phyloP scores from a whole-genome alignment of 2,797 vertebrate genomes.

The Spinibarbus caldwelli region DNA sequence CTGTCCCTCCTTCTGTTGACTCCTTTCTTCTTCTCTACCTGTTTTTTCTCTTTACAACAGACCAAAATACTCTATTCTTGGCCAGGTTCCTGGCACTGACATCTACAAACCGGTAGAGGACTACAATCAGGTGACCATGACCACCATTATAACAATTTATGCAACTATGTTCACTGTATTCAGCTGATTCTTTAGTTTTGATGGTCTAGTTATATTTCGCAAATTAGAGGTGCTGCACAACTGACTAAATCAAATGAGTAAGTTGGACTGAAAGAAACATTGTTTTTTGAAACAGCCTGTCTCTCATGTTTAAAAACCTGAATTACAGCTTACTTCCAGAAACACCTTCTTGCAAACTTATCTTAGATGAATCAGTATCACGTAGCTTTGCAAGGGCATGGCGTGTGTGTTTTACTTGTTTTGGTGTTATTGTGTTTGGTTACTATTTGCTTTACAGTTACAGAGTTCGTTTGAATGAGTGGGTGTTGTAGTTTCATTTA shows the following conservation, averaged over 20 bases:
- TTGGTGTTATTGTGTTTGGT: background rate
- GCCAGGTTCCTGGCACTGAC: slow-evolving; percentile 83
- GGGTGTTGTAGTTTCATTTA: background rate
- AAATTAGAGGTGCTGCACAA: background rate
- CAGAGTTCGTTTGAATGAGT: background rate
- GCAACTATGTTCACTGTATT: background rate
- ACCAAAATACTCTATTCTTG: slow-evolving; percentile 89
- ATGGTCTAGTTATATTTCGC: background rate
- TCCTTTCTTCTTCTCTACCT: slow-evolving; percentile 1
- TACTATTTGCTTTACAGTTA: background rate
- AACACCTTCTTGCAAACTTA: background rate
- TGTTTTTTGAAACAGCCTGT: background rate
- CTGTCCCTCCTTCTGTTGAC: background rate
- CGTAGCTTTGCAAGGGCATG: background rate
- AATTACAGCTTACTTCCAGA: background rate
- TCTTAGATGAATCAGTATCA: background rate
- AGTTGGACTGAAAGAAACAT: background rate
- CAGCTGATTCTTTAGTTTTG: background rate
- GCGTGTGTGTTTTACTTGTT: background rate
- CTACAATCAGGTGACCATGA: slow-evolving; percentile 81
- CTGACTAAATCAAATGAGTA: background rate
- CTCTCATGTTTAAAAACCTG: background rate
- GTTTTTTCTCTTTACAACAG: slow-evolving; percentile 71
- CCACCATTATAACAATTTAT: background rate
- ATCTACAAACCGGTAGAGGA: slow-evolving; percentile 88